Percentiles rank a stretch among this genome's conserved stretches.
These are phyloP conservation scores for Lasioglossum oenotherae DNA, from an alignment of 2,888 invertebrate species.

Conservation along the genomic window DNA sequence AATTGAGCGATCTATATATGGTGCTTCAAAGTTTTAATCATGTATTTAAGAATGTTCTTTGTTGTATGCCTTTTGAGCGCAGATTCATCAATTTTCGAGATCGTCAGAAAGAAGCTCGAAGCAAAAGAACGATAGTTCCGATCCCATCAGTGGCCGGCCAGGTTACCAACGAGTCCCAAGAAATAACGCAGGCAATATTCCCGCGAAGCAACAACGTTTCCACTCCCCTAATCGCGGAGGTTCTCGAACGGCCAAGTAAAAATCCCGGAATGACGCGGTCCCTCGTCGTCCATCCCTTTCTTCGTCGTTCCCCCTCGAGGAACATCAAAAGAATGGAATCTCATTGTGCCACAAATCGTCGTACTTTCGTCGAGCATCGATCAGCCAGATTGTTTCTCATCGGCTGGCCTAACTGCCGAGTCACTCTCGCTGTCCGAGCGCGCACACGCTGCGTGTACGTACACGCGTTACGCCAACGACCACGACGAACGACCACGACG, in stretches of 20 bases:
- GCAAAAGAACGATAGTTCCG: neutral
- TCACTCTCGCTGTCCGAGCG: slow-evolving; percentile 45
- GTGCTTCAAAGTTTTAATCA: neutral
- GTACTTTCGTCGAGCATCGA: slow-evolving; percentile 44
- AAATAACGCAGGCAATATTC: neutral
- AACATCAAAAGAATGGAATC: slow-evolving; percentile 16
- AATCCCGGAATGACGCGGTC: neutral
- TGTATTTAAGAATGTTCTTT: too few relatives aligned
- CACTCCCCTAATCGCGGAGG: neutral
- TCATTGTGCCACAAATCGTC: slow-evolving; percentile 36
- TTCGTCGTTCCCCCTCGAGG: neutral
- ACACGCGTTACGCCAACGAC: slow-evolving; percentile 35
- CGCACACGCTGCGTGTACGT: slow-evolving; percentile 26
- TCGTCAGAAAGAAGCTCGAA: neutral
- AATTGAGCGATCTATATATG: neutral
- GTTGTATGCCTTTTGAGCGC: neutral
- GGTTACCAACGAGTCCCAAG: neutral
- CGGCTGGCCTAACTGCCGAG: slow-evolving; percentile 50
- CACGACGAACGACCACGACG: neutral
- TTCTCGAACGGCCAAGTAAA: neutral
- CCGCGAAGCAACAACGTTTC: neutral
- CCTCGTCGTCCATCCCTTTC: neutral
- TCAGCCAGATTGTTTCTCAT: slow-evolving; percentile 59
- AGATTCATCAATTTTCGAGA: neutral
- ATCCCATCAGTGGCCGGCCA: neutral